Conservation (phyloP, 1,140 invertebrate species). For the Brachionus koreanus region DNA sequence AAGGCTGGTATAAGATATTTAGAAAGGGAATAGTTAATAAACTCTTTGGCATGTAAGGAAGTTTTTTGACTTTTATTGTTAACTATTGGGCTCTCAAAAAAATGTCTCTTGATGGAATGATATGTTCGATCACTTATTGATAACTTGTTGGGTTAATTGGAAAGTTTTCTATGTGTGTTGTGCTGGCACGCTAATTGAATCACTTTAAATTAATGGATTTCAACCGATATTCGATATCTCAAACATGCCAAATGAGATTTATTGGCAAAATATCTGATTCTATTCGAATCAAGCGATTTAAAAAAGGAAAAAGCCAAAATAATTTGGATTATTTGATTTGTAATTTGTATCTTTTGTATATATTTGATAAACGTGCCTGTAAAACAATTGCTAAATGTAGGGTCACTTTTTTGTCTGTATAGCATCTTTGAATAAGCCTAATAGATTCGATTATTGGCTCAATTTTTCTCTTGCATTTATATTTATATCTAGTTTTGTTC, state of each 20-base stretch:
- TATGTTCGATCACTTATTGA: no score
- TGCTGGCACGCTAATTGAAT: neutral
- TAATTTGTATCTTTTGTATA: constrained; percentile 42
- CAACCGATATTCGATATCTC: neutral
- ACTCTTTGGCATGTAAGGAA: no score
- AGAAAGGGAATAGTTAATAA: no score
- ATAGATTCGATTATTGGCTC: neutral
- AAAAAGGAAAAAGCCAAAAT: neutral
- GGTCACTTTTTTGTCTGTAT: neutral
- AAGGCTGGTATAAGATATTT: no score
- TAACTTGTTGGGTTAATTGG: neutral
- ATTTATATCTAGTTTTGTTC: neutral
- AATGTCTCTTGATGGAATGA: no score
- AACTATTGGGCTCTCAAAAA: no score
- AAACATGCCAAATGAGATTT: constrained; percentile 16
- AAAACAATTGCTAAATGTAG: neutral
- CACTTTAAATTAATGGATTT: neutral
- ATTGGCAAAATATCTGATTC: constrained; percentile 14
- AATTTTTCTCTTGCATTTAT: neutral
- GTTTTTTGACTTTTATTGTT: no score
- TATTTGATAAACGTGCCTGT: constrained; percentile 37
- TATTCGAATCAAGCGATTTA: neutral
- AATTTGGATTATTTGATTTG: constrained; percentile 19
- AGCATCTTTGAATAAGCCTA: neutral
- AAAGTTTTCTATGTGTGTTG: neutral